A percentile compares a stretch with the other conserved stretches of the same genome.
phyloP scores from a whole-genome alignment of 1,140 invertebrate genomes.

The Stegodyphus dumicola region DNA sequence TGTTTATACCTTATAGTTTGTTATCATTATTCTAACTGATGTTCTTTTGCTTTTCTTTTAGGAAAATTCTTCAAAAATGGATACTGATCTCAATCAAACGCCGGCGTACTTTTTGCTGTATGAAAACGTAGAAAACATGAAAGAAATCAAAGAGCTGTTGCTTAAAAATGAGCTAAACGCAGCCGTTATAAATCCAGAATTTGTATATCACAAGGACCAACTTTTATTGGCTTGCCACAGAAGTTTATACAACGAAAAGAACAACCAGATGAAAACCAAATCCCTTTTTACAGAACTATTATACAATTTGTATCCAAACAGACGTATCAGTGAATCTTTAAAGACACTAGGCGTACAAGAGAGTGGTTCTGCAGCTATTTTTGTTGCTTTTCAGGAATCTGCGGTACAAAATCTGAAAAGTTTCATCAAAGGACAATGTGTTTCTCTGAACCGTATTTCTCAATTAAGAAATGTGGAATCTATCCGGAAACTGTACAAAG shows the following conservation, averaged over 20 bases:
- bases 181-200: conserved; percentile 20
- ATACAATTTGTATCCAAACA: conserved; percentile 26
- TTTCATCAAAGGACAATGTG: no score
- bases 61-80: no score
- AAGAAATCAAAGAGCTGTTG: conserved; percentile 24
- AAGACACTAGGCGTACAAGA: conserved; percentile 23
- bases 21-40: no score
- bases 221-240: conserved; percentile 10
- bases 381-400: no score
- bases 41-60: no score
- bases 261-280: conserved; percentile 21
- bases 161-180: conserved; percentile 3
- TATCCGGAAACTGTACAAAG: no score
- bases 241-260: not conserved
- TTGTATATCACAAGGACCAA: not conserved
- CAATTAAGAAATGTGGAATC: no score
- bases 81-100: no score
- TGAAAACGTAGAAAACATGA: conserved; percentile 38
- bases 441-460: no score
- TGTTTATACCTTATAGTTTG: no score
- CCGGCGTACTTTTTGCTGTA: not conserved
- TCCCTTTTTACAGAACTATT: conserved; percentile 22
- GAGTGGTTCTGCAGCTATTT: not conserved
- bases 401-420: no score
- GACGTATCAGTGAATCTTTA: conserved; percentile 27